Evolutionary conservation across 2,113 vertebrate species (phyloP).

Genomic region (Steatornis caripensis): DNA sequence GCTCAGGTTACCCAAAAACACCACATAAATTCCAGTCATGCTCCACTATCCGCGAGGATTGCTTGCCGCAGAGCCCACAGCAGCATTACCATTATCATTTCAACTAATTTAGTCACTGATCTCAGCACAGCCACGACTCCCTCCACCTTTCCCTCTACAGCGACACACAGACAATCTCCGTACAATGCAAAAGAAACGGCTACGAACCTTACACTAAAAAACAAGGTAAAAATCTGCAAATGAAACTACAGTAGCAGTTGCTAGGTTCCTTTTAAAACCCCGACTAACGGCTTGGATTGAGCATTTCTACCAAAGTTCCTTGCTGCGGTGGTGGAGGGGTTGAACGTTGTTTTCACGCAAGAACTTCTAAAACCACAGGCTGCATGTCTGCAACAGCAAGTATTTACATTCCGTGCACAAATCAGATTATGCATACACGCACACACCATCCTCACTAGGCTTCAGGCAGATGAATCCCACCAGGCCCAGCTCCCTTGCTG

Average conservation of each 20-base stretch:
- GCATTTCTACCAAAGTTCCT: background rate
- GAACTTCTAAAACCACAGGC: conserved; percentile 6
- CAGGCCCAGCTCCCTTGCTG: background rate
- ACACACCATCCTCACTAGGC: background rate
- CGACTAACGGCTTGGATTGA: background rate
- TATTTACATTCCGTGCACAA: background rate
- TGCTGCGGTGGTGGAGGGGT: background rate
- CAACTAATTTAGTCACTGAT: background rate
- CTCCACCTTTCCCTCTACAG: background rate
- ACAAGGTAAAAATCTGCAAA: background rate
- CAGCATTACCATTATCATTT: background rate
- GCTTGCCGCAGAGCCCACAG: background rate
- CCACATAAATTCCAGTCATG: background rate
- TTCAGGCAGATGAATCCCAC: background rate
- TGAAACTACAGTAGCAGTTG: background rate
- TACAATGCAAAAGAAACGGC: background rate
- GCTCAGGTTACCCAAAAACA: background rate
- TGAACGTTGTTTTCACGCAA: background rate
- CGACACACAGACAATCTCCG: fast-evolving
- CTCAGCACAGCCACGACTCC: background rate
- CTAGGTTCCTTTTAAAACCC: background rate
- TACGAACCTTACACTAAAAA: background rate
- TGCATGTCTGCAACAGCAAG: background rate
- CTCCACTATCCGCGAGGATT: background rate
- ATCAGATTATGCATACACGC: background rate